Base-by-base conservation (phyloP, 1,140 invertebrate species). In the Heliconius himera region DNA sequence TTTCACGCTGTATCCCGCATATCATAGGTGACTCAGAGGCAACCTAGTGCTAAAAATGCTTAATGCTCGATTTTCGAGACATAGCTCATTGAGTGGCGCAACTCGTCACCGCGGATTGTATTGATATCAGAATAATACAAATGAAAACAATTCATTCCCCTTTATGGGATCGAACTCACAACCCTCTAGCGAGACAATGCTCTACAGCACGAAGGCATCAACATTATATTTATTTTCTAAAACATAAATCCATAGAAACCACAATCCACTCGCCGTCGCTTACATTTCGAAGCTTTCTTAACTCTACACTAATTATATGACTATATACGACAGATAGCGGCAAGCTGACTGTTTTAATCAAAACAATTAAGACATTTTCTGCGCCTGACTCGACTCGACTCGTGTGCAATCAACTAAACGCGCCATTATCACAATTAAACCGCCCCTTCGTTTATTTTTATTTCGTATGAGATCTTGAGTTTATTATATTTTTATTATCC, bases 331-430 rank as follows among this genome's bases (percentile, higher is more conserved):
- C 11, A 26, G 74, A 76, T 46, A 76, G 74, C 36, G 4, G 36
- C 36, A n/a, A n/a, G 11, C 41, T 71, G 80, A 75, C 73, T 54
- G 56, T 38, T 60, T 77, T 76, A 72, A 79, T 82, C 33, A 78
- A 78, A 70, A 60, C 76, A 79, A 79, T 79, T 70, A 79, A 70
- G 70, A 26, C 54, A 38, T 79, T 79, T 74, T 79, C 70, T 79
- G 78, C 73, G 73, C 33, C 46, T 71, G 29, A 29, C 29, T 29
- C 33, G 33, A 8, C 33, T 36, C 33, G 78, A 56, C 29, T 38
- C 73, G 73, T 29, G 41, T 56, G 41, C 66, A 79, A 79, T 79
- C 73, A 56, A 79, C 46, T 36, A 70, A 71, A 75, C 46, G 38
- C 33, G 51, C 49, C 29, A 79, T 79, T 75, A 66, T 29, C 60